Conservation (phyloP, 2,113 vertebrate genomes). For the Piprites chloris region DNA sequence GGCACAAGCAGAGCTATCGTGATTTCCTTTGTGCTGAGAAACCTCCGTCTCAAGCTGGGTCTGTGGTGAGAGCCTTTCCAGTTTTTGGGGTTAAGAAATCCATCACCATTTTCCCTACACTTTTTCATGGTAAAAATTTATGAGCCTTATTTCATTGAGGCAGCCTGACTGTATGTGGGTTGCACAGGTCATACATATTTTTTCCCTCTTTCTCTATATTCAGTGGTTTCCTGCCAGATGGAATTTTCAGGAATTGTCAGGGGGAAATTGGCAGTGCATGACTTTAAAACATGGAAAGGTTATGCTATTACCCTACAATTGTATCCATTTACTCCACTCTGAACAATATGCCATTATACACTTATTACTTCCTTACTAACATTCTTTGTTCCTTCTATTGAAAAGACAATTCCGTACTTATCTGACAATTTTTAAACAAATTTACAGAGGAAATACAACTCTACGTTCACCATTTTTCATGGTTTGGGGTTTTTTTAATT, state of each 20-base stretch:
- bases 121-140: not conserved
- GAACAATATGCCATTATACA: not conserved
- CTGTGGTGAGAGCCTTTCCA: not conserved
- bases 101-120: not conserved
- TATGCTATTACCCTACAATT: not conserved
- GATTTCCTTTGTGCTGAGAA: not conserved
- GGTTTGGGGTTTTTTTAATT: not conserved
- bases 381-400: not conserved
- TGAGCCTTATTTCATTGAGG: not conserved
- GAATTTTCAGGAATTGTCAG: not conserved
- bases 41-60: not conserved
- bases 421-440: not conserved
- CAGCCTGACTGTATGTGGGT: not conserved
- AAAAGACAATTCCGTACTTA: not conserved
- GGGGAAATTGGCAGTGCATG: not conserved
- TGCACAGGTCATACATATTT: not conserved
- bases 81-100: not conserved
- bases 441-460: not conserved
- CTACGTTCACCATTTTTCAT: not conserved
- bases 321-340: not conserved
- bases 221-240: not conserved
- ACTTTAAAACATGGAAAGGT: not conserved
- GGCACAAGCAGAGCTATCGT: not conserved
- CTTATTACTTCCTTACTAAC: not conserved
- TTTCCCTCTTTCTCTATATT: not conserved